Evolutionary conservation across 1,140 invertebrate genomes (phyloP), one percentile per base, ranked within the genome.

Genomic region (Neocloeon triangulifer): DNA sequence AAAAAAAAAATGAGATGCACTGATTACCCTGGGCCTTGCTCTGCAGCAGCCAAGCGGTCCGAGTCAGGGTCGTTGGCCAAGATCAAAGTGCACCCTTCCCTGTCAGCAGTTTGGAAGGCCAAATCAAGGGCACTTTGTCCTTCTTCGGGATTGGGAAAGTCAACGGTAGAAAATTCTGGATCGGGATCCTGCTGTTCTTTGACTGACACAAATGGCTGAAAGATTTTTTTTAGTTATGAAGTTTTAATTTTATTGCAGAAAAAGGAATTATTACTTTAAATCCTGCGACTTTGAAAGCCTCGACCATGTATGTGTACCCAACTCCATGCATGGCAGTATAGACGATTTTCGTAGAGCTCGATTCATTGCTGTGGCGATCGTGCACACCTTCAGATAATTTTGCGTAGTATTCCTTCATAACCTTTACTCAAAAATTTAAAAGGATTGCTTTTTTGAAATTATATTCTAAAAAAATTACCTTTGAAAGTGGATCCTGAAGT

Each of bases 291-390:
- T 73, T 55, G 44, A 96, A 84, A 5, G 80, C 74, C 40, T 69
- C 55, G 23, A 61, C 46, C 38, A 92, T 65, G 49, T 72, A 94
- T 7, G 65, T 50, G 48, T 82, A 75, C 1, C 89, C 89, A 10
- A 99, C 91, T 16, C 95, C 95, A 52, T 99, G 95, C 78, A 99
- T 91, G 0, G 94, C 79, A 25, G 89, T 95, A 43, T 96, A 97
- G 0, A 79, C 77, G 39, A 85, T 74, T 41, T 63, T 64, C 4
- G 88, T 45, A 15, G 56, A 49, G 2, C 67, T 61, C 12, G 51
- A 60, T 25, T 43, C 46, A 50, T 85, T 88, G 10, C 63, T 43
- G 18, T 58, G 39, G 9, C 66, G 59, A 28, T 61, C 52, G 19
- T 59, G 42, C 20, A 69, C 51, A 25, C 50, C 52, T 8, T 59